Evolutionary conservation across 64 coral and sea anemone species (phyloP).

Genomic region (Stichodactyla helianthus): DNA sequence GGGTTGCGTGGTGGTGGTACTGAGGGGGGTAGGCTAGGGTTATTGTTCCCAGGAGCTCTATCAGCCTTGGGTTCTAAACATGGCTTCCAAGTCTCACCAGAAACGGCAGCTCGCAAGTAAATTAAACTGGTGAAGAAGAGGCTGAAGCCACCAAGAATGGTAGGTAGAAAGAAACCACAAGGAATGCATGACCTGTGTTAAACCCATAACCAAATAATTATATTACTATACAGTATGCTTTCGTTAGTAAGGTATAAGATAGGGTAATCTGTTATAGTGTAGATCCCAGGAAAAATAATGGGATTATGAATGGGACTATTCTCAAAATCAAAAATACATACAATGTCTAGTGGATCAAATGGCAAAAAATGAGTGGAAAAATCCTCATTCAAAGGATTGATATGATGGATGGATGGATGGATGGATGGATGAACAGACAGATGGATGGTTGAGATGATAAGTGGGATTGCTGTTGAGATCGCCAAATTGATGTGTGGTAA

Average conservation of each 20-base stretch:
- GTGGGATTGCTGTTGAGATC: neutral
- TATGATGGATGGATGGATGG: neutral
- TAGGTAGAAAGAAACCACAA: slow-evolving; percentile 79
- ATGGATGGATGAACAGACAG: neutral
- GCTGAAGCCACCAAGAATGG: slow-evolving; percentile 82
- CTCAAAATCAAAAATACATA: no score
- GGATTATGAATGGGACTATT: no score
- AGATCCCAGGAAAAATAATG: no score
- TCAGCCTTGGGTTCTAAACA: slow-evolving; percentile 42
- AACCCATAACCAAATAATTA: neutral
- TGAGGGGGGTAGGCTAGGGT: slow-evolving; percentile 59
- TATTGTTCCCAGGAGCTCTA: neutral
- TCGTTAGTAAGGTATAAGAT: no score
- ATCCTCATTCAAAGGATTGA: no score
- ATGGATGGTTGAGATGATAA: neutral
- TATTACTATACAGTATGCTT: neutral
- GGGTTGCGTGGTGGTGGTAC: slow-evolving; percentile 78
- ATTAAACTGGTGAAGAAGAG: slow-evolving; percentile 93
- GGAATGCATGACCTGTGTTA: slow-evolving; percentile 66
- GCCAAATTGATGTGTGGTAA: no score
- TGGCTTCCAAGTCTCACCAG: slow-evolving; percentile 95
- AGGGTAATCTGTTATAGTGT: no score
- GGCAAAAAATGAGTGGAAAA: no score
- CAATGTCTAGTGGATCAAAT: no score
- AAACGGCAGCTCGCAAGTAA: slow-evolving; percentile 90